Evolutionary conservation across 2,113 vertebrate species (phyloP).

Genomic region (Abramis brama): DNA sequence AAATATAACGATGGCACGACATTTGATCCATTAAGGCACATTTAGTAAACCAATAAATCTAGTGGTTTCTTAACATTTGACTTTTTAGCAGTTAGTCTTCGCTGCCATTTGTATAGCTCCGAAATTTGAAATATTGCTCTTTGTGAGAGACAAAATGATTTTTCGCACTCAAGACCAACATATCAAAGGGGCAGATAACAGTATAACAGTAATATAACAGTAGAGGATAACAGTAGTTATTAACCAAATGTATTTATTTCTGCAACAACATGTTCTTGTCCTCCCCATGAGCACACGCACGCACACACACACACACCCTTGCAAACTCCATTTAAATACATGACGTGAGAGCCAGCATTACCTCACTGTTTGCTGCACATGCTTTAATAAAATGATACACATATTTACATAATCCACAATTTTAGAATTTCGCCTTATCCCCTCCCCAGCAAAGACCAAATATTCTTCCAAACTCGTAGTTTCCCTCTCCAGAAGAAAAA

Average conservation of each 20-base stretch:
- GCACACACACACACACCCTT: conserved; percentile 58
- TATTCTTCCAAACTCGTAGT: conserved; percentile 55
- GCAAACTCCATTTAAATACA: conserved; percentile 77
- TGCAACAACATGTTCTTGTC: conserved; percentile 75
- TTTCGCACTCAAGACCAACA: conserved; percentile 34
- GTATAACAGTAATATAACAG: neutral
- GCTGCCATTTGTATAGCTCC: neutral
- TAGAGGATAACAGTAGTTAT: conserved; percentile 60
- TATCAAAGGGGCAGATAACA: neutral
- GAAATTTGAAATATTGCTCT: neutral
- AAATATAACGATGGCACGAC: neutral
- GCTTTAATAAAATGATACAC: conserved; percentile 97
- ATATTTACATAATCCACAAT: conserved; percentile 92
- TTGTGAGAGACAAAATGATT: neutral
- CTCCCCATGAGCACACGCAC: conserved; percentile 53
- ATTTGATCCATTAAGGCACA: neutral
- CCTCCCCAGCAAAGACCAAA: conserved; percentile 60
- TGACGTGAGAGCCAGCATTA: conserved; percentile 79
- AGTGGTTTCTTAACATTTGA: neutral
- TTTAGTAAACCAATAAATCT: neutral
- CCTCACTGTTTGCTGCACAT: conserved; percentile 89
- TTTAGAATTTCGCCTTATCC: conserved; percentile 69
- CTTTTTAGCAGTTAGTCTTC: neutral
- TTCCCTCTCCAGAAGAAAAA: conserved; percentile 62
- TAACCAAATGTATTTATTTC: conserved; percentile 82